Evolutionary conservation across 2,888 invertebrate species (phyloP).

Genomic region (Nephrotoma appendiculata): DNA sequence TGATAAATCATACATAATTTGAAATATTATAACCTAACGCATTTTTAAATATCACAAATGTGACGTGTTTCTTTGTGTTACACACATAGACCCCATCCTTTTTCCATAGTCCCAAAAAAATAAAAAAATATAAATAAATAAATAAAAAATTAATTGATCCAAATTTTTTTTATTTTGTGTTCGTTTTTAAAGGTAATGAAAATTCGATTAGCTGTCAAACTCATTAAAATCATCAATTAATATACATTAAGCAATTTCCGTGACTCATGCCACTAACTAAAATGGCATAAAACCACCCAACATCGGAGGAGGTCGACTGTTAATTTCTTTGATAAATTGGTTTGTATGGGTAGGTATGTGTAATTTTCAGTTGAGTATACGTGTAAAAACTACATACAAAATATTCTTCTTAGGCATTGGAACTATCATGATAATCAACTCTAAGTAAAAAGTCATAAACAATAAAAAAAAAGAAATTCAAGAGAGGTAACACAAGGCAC

Average conservation of each 20-base stretch:
- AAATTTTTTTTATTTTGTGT: not conserved
- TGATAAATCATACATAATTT: too few relatives aligned
- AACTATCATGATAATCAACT: not conserved
- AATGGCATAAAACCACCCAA: not conserved
- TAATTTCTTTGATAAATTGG: not conserved
- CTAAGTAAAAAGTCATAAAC: not conserved
- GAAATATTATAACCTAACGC: too few relatives aligned
- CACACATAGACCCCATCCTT: not conserved
- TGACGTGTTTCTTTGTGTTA: not conserved
- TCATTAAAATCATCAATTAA: not conserved
- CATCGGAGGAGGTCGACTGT: not conserved
- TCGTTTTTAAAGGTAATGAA: not conserved
- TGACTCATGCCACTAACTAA: not conserved
- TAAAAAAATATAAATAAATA: too few relatives aligned
- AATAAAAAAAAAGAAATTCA: not conserved
- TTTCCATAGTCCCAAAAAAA: not conserved
- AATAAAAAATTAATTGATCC: not conserved
- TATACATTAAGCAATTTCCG: not conserved
- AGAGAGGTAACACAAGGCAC: not conserved
- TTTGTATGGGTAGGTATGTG: not conserved
- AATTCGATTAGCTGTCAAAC: not conserved
- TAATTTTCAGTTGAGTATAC: not conserved
- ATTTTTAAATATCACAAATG: too few relatives aligned
- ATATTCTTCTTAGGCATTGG: not conserved
- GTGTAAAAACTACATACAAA: not conserved